Base-by-base conservation (phyloP, 2,888 invertebrate genomes). In the Dendrolimus houi region DNA sequence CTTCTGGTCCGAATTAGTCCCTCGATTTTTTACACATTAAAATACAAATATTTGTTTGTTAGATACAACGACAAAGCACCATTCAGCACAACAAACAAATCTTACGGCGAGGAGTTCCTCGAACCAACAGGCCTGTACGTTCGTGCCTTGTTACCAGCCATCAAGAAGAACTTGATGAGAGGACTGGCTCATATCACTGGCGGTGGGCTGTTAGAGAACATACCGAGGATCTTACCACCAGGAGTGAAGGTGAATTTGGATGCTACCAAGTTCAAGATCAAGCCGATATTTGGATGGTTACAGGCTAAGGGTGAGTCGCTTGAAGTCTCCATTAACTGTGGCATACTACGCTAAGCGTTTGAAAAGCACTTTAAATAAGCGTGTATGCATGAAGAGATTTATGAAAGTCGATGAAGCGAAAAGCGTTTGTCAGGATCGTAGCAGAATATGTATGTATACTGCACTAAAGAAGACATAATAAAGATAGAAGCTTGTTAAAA, bases 131-230 rank as follows among this genome's bases (percentile, higher is more conserved):
- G 93, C 60, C 94, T 99, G 59, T 99, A 99, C 86, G 95, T 96
- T 0, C 93, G 93, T 64, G 90, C 93, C 9, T 81, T 98, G 0
- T 81, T 97, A 54, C 94, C 95, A 0, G 93, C 95, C 6, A 81
- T 98, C 54, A 92, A 92, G 71, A 91, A 92, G 1, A 94, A 94
- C 9, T 86, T 93, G 54, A 91, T 99, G 1, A 98, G 98, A 76
- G 97, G 95, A 0, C 92, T 97, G 64, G 97, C 98, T 0, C 99
- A 99, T 74, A 97, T 99, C 58, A 98, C 97, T 0, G 98, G 98
- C 0, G 98, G 98, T 0, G 99, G 99, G 0, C 87, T 99, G 2
- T 79, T 94, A 7, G 97, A 97, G 82, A 99, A 98, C 77, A 94
- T 99, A 55, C 95, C 96, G 0, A 92, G 99, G 61, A 93, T 98